These are phyloP conservation scores for Oeneis ivallda DNA, from an alignment of 2,888 invertebrate species.

Conservation along the genomic window DNA sequence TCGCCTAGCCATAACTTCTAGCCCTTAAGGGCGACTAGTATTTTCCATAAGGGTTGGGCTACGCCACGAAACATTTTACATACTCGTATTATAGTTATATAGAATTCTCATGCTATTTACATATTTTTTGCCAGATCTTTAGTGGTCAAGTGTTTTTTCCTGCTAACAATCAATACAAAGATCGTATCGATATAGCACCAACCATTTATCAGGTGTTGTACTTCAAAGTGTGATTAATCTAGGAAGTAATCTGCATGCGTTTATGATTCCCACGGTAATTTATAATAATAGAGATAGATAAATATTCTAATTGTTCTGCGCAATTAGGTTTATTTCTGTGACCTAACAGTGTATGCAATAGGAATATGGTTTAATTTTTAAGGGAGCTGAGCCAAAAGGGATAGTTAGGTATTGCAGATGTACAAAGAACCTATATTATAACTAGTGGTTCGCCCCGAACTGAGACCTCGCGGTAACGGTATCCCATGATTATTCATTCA, in stretches of 20 bases:
- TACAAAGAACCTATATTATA: too few species aligned
- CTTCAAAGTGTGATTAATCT: slow-evolving; percentile 1
- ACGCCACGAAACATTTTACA: too few species aligned
- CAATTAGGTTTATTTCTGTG: neutral
- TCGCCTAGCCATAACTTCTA: too few species aligned
- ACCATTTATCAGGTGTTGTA: slow-evolving; percentile 4
- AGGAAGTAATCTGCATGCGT: slow-evolving; percentile 31
- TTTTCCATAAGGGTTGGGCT: too few species aligned
- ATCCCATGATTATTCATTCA: too few species aligned
- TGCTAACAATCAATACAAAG: slow-evolving; percentile 5
- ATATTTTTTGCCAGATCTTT: neutral
- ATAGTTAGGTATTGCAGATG: neutral
- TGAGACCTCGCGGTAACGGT: too few species aligned
- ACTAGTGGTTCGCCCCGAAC: too few species aligned
- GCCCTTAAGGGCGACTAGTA: too few species aligned
- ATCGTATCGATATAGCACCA: neutral
- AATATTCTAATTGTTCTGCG: neutral
- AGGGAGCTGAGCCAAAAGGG: too few species aligned
- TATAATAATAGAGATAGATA: slow-evolving; percentile 15
- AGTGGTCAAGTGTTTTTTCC: neutral
- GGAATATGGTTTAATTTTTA: neutral
- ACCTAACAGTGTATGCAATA: neutral
- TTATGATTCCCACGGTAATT: slow-evolving; percentile 24
- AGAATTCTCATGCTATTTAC: too few species aligned
- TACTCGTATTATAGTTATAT: too few species aligned